phyloP scores from a whole-genome alignment of 2,797 vertebrate genomes.

The Hirundo rustica region DNA sequence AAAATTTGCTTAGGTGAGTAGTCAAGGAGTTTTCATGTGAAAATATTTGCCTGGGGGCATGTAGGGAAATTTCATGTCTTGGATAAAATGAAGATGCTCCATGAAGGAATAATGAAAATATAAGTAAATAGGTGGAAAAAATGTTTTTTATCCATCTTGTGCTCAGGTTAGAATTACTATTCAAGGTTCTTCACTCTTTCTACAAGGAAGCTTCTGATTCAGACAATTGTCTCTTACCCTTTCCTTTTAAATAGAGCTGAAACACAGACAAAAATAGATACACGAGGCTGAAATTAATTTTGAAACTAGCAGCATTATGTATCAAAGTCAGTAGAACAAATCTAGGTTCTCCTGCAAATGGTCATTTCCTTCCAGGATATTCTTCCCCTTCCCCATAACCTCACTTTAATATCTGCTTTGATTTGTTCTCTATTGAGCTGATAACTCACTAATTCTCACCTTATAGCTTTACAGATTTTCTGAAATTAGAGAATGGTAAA shows the following conservation, averaged over 20 bases:
- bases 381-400: slow-evolving; percentile 64
- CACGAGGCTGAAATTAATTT: slow-evolving; percentile 45
- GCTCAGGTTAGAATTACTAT: neutral
- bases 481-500: neutral
- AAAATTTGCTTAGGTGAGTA: neutral
- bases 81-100: neutral
- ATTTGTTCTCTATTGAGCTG: slow-evolving; percentile 36
- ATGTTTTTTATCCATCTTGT: neutral
- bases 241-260: slow-evolving; percentile 2
- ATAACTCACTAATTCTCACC: slow-evolving; percentile 22
- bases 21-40: neutral
- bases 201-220: neutral
- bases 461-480: neutral
- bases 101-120: neutral
- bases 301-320: slow-evolving; percentile 28
- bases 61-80: neutral
- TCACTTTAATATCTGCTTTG: slow-evolving; percentile 64
- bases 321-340: slow-evolving; percentile 72
- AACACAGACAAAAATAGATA: slow-evolving; percentile 51
- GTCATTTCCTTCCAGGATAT: slow-evolving; percentile 79
- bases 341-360: slow-evolving; percentile 80
- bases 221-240: neutral
- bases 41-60: neutral
- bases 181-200: neutral
- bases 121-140: neutral